A percentile compares a stretch with the other conserved stretches of the same genome.
These are phyloP conservation scores for Ophonus ardosiacus DNA, from an alignment of 2,888 invertebrate species.

Conservation along the genomic window DNA sequence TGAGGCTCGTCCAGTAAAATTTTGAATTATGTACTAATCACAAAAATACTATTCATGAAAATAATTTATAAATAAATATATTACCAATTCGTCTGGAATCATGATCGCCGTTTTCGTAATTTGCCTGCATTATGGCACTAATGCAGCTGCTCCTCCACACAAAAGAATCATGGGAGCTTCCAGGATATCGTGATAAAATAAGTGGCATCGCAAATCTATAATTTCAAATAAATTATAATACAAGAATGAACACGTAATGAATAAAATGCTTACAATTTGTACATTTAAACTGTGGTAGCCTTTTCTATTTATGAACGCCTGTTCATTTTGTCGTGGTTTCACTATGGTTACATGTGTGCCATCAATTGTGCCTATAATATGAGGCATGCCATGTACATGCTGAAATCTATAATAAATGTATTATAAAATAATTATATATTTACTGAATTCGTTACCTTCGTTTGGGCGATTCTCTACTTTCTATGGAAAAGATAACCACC, in stretches of 20 bases:
- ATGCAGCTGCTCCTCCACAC: slow-evolving; percentile 33
- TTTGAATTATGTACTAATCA: background rate
- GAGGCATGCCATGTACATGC: background rate
- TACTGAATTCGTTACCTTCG: background rate
- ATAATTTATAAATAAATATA: background rate
- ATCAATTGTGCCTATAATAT: slow-evolving; percentile 48
- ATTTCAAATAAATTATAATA: background rate
- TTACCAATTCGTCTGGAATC: slow-evolving; percentile 26
- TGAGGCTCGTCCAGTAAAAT: slow-evolving; percentile 9
- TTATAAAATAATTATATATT: background rate
- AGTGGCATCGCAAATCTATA: slow-evolving; percentile 20
- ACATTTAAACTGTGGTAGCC: slow-evolving; percentile 34
- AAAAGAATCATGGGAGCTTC: slow-evolving; percentile 42
- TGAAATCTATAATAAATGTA: slow-evolving; percentile 17
- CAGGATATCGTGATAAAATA: slow-evolving; percentile 39
- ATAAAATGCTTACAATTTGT: slow-evolving; percentile 7
- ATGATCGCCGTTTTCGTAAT: slow-evolving; percentile 44
- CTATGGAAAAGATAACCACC: background rate
- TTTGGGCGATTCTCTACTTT: slow-evolving; percentile 20
- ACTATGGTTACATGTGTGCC: slow-evolving; percentile 53
- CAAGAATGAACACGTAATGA: background rate
- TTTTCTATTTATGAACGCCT: slow-evolving; percentile 42
- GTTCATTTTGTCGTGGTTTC: slow-evolving; percentile 31
- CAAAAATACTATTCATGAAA: slow-evolving; percentile 45
- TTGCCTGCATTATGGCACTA: slow-evolving; percentile 14